These are phyloP conservation scores for Dendrocincla fuliginosa DNA, from an alignment of 2,797 vertebrate genomes.

Conservation along the genomic window DNA sequence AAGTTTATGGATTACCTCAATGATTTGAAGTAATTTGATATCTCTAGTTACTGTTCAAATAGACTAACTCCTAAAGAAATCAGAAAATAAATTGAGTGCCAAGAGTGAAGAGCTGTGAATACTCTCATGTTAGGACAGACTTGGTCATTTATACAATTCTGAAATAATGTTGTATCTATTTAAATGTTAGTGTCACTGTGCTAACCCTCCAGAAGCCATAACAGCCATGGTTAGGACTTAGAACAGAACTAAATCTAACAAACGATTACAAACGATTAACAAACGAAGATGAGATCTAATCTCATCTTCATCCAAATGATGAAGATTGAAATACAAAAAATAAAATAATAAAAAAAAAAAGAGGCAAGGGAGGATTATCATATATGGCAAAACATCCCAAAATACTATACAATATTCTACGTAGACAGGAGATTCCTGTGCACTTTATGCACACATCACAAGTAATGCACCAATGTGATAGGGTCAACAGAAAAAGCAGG, in stretches of 20 bases:
- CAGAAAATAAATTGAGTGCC: background rate
- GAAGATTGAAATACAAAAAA: background rate
- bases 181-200: background rate
- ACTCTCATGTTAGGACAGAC: background rate
- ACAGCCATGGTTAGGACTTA: background rate
- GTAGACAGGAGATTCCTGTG: background rate
- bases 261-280: no score
- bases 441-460: background rate
- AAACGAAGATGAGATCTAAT: no score
- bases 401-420: background rate
- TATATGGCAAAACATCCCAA: background rate
- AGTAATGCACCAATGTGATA: background rate
- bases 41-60: background rate
- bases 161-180: background rate
- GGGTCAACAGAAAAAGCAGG: background rate
- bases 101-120: background rate
- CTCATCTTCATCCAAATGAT: no score
- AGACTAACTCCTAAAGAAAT: background rate
- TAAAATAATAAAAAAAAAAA: background rate
- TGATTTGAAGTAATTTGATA: background rate
- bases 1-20: background rate
- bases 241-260: background rate
- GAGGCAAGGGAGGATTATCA: rapidly evolving
- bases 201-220: background rate
- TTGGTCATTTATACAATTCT: background rate